Evolutionary conservation across 2,888 invertebrate genomes (phyloP), one percentile per base, ranked within the genome.

Genomic region (Cheilosia pagana): DNA sequence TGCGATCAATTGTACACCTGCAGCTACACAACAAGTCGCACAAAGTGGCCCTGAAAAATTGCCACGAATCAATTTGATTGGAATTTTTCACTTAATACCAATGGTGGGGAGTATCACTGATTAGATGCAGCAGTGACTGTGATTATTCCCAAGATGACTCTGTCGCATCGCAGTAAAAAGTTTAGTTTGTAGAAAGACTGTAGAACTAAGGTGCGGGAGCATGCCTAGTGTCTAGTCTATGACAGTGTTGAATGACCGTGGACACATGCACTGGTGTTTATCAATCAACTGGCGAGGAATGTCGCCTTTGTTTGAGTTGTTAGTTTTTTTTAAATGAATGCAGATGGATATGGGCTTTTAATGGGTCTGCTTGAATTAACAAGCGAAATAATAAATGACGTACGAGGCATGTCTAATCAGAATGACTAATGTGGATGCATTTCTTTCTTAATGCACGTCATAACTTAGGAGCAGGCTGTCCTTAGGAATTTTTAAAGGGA

Each of bases 21-120:
- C 55, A 21, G 23, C 59, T 57, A 6, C 8, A 31, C 25, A 25
- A 25, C 25, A 45, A 60, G 59, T 48, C 55, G 23, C 8, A 45
- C 41, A 72, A 77, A 82, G 48, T 77, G 81, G 62, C 76, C 76
- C 39, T 81, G 76, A 59, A 41, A 60, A 72, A 57, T 70, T 63
- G 59, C 77, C 53, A 5, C 68, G 52, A 78, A 77, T 77, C 78
- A 74, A 83, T 83, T 83, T 74, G 31, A 78, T 83, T 78, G 82
- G 82, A 82, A 78, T 72, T 72, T 72, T 72, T 67, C 48, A 63
- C 43, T 59, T 41, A 23, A 28, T 52, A 19, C 23, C 45, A 19
- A 12, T 23, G 10, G 3, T 63, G 31, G 35, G 16, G 6, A 41
- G 41, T 21, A 25, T 45, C 41, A 52, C 59, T 52, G 60, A 81